Base-by-base conservation (phyloP, 2,113 vertebrate species). In the Bathybates hornii region DNA sequence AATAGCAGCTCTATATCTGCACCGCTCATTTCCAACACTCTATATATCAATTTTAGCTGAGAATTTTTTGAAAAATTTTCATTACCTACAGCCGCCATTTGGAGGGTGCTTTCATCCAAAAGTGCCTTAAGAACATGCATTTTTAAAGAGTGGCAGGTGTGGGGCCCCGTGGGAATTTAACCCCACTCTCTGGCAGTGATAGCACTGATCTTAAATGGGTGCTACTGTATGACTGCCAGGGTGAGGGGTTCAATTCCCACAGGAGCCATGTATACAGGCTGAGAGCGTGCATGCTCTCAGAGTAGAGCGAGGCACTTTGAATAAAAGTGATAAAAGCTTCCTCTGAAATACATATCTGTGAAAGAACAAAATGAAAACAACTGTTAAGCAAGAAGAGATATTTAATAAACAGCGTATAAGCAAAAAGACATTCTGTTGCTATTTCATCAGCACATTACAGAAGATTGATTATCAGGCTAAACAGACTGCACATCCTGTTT, bases 71-170 rank as follows among this genome's bases (percentile, higher is more conserved):
- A 53, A 45, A 86, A 48, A 53, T 54, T 56, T 87, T 92, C 85
- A 94, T 94, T 89, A 91, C 89, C 81, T 83, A 83, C 78, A 88
- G 81, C 86, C 41, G 81, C 85, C 80, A 59, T 90, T 90, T 88
- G 82, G 81, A 88, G 76, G 83, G 76, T 5, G 27, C 86, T 88
- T 87, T 82, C 83, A 86, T 86, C 85, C 87, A 89, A 48, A 87
- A 87, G 85, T 71, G 84, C 48, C 82, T 76, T 5, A 50, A 85
- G 61, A 90, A 61, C 6, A 17, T 24, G 63, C 27, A 24, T 83
- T 87, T 89, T 84, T 57, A 76, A 63, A 71, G 80, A 45, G 90
- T 52, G 13, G 48, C 29, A 9, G 54, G 87, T 78, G 90, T 29
- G 84, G 68, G 61, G 68, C 57, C 53, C 36, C 2, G 6, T 43